Evolutionary conservation across 2,888 invertebrate genomes (phyloP).

Genomic region (Rosalia funebris): DNA sequence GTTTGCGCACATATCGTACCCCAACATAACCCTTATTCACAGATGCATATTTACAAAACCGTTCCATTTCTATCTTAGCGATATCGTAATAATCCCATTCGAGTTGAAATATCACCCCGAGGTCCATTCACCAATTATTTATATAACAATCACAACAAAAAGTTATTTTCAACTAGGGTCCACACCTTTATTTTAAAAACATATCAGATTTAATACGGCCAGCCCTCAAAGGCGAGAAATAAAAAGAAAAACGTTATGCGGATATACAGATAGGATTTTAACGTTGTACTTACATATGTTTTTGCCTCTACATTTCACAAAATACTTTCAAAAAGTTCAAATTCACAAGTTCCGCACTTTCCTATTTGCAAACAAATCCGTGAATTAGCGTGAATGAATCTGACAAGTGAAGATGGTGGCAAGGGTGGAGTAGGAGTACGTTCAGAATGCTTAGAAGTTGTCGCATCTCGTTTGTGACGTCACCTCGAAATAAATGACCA

Average conservation of each 20-base stretch:
- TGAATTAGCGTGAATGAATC: constrained; percentile 23
- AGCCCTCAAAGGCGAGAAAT: neutral
- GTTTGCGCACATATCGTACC: neutral
- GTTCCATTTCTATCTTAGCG: too few species aligned
- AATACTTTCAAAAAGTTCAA: constrained; percentile 20
- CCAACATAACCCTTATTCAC: constrained; percentile 9
- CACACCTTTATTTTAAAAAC: constrained; percentile 12
- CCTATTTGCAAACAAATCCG: constrained; percentile 18
- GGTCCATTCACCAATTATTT: too few species aligned
- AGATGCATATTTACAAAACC: neutral
- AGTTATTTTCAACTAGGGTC: neutral
- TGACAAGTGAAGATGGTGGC: constrained; percentile 1
- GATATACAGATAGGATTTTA: neutral
- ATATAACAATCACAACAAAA: neutral
- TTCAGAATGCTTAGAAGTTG: too few species aligned
- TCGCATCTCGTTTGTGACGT: too few species aligned
- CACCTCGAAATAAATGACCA: too few species aligned
- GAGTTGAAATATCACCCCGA: too few species aligned
- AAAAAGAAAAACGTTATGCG: neutral
- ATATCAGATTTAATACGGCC: neutral
- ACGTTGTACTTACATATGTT: constrained; percentile 20
- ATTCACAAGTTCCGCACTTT: constrained; percentile 19
- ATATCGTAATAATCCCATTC: too few species aligned
- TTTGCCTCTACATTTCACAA: constrained; percentile 4
- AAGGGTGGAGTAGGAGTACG: neutral